phyloP scores from a whole-genome alignment of 1,140 invertebrate genomes.

The Ganaspis sp. region DNA sequence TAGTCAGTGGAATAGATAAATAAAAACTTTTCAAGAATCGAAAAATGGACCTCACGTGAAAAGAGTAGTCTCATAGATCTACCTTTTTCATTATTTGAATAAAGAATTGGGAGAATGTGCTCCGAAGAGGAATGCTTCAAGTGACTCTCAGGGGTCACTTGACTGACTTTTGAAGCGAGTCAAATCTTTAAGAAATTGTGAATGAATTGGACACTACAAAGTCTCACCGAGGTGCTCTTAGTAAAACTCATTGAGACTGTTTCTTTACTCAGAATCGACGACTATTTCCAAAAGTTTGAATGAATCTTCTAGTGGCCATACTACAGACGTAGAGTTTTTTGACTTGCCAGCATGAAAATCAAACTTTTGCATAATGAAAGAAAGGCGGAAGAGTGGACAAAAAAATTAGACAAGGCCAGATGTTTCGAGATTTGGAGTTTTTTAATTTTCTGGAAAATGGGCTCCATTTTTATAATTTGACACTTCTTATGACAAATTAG shows the following conservation, averaged over 20 bases:
- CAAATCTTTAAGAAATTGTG: conserved; percentile 64
- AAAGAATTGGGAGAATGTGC: conserved; percentile 19
- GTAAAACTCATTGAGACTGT: conserved; percentile 48
- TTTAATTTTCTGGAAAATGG: conserved; percentile 42
- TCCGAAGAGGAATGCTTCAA: conserved; percentile 49
- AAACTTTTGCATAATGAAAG: conserved; percentile 44
- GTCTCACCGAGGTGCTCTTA: conserved; percentile 57
- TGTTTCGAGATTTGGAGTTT: conserved; percentile 45
- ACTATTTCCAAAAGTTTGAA: conserved; percentile 57
- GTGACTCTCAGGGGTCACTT: conserved; percentile 60
- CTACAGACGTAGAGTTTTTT: conserved; percentile 40
- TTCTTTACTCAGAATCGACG: conserved; percentile 57
- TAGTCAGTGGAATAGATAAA: no score
- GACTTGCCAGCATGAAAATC: conserved; percentile 52
- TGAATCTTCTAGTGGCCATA: conserved; percentile 51
- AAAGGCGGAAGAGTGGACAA: conserved; percentile 35
- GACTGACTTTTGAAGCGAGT: conserved; percentile 58
- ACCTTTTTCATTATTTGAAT: conserved; percentile 16
- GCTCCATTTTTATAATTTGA: neutral
- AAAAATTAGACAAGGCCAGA: conserved; percentile 65
- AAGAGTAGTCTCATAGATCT: neutral
- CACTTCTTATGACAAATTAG: neutral
- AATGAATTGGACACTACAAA: conserved; percentile 69
- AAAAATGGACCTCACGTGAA: neutral
- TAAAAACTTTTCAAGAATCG: neutral